These are phyloP conservation scores for Lottia gigantea DNA, from an alignment of 2,888 invertebrate genomes.

Conservation along the genomic window DNA sequence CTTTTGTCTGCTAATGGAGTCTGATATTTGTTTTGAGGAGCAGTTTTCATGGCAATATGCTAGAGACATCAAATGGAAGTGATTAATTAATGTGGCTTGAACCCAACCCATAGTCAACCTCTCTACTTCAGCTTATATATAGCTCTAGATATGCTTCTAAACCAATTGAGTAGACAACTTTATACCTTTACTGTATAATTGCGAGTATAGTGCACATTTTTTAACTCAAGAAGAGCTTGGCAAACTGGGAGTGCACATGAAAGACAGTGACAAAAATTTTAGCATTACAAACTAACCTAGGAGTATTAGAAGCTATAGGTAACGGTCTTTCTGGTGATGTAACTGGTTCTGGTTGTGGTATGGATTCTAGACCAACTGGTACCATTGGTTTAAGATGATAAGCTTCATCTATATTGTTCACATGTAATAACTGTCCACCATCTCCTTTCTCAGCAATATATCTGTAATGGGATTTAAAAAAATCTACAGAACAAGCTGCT, in stretches of 20 bases:
- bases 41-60: too few relatives aligned
- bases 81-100: too few relatives aligned
- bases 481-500: too few relatives aligned
- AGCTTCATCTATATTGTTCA: slow-evolving; percentile 69
- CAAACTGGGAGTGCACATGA: neutral
- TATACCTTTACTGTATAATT: neutral
- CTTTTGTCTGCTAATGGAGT: too few relatives aligned
- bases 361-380: slow-evolving; percentile 27
- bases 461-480: slow-evolving; percentile 46
- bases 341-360: slow-evolving; percentile 23
- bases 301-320: slow-evolving; percentile 41
- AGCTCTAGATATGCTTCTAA: too few relatives aligned
- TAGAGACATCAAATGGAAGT: too few relatives aligned
- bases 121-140: too few relatives aligned
- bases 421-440: slow-evolving; percentile 64
- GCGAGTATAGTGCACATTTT: neutral
- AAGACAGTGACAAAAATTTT: too few relatives aligned
- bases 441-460: slow-evolving; percentile 69
- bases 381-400: slow-evolving; percentile 61
- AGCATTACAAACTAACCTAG: slow-evolving; percentile 44
- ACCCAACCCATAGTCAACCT: too few relatives aligned
- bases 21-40: too few relatives aligned
- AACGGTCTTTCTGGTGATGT: slow-evolving; percentile 37
- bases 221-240: too few relatives aligned
- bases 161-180: too few relatives aligned